phyloP scores from a whole-genome alignment of 2,888 invertebrate species.

The Ectemnius lituratus region DNA sequence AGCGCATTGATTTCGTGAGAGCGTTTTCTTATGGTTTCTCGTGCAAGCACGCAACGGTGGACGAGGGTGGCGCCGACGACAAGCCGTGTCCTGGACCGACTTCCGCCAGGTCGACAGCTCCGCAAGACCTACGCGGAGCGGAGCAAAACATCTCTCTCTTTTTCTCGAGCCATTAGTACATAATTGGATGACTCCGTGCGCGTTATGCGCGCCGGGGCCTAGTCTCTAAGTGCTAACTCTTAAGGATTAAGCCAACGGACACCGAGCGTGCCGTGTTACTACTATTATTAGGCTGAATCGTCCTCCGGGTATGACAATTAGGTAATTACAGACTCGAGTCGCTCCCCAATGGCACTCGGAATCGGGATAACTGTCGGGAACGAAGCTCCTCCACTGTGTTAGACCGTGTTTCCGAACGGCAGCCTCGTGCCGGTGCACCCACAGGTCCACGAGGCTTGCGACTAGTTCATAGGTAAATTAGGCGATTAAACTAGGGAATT shows the following conservation, averaged over 20 bases:
- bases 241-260: constrained; percentile 8
- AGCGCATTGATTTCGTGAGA: constrained; percentile 39
- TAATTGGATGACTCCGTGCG: neutral
- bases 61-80: constrained; percentile 67
- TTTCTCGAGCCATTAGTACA: neutral
- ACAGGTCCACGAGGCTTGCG: neutral
- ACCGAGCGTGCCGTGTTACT: constrained; percentile 4
- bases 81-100: constrained; percentile 60
- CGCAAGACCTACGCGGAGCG: neutral
- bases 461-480: constrained; percentile 24
- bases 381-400: too few relatives aligned
- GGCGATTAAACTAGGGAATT: constrained; percentile 10
- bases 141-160: too few relatives aligned
- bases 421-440: too few relatives aligned
- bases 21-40: constrained; percentile 56
- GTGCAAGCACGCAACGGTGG: constrained; percentile 54
- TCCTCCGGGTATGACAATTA: constrained; percentile 12
- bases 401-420: too few relatives aligned
- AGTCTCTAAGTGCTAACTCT: constrained; percentile 6
- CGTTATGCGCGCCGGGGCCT: neutral
- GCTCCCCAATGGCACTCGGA: too few relatives aligned
- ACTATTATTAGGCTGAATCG: constrained; percentile 13
- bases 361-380: too few relatives aligned
- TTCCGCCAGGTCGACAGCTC: constrained; percentile 27
- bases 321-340: constrained; percentile 11